Base-by-base conservation (phyloP, 2,113 vertebrate genomes). In the Sorex fumeus region DNA sequence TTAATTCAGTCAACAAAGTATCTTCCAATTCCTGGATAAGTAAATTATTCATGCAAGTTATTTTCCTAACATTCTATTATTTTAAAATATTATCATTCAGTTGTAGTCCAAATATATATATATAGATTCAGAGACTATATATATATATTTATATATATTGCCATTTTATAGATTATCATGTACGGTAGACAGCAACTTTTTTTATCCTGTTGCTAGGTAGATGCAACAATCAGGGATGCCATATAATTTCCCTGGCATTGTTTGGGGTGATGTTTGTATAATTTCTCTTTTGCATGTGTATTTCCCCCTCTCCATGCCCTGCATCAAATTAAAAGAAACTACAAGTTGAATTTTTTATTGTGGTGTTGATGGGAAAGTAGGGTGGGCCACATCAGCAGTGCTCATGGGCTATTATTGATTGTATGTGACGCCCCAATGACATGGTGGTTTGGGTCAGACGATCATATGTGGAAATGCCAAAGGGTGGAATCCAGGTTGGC, bases 31-130 rank as follows among this genome's bases (percentile, higher is more conserved):
- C 47, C 47, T 66, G 36, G 34, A n/a, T 43, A 82, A 50, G 10
- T 80, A 32, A 21, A 70, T 82, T 91, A 69, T 84, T 84, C 88
- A 64, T 71, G 4, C 81, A 57, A 81, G 34, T 72, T 92, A 80
- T 89, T 92, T 81, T 91, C 12, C 83, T 4, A 93, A 40, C 0
- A 30, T 19, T 72, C 19, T 71, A 19, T 40, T 6, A 72, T 36
- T 72, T 71, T 34, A 9, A 16, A 7, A 6, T 25, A 19, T 16
- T 16, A 25, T 16, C 8, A 10, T 69, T 72, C 10, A 93, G 64
- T 71, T 32, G 7, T n/a, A 64, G 40, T 8, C 4, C 6, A 70
- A 74, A 53, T 43, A 76, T 5, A 18, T 19, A 2, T 76, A 67
- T 19, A n/a, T n/a, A n/a, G n/a, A n/a, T n/a, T n/a, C n/a, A n/a